Evolutionary conservation across 1,140 invertebrate genomes (phyloP).

Genomic region (Saxidomus purpurata): DNA sequence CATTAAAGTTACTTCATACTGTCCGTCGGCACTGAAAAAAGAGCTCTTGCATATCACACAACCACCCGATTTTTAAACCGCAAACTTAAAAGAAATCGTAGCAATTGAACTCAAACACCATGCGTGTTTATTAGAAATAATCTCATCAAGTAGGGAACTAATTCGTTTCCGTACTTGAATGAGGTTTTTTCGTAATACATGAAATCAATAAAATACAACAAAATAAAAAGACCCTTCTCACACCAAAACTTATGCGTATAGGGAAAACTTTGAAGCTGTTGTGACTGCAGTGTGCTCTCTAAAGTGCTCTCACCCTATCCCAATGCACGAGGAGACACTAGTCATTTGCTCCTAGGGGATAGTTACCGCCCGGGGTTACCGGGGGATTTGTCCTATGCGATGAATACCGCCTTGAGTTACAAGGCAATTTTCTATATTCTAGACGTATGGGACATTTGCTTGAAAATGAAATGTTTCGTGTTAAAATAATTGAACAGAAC

Average conservation of each 20-base stretch:
- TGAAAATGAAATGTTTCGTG: neutral
- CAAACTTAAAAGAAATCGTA: neutral
- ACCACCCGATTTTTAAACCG: neutral
- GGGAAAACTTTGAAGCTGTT: constrained; percentile 34
- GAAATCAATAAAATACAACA: neutral
- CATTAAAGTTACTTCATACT: constrained; percentile 88
- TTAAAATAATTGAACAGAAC: neutral
- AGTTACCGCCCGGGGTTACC: constrained; percentile 48
- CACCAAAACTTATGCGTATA: constrained; percentile 15
- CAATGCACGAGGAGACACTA: constrained; percentile 37
- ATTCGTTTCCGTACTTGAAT: too few relatives aligned
- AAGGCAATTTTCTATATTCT: constrained; percentile 6
- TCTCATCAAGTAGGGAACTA: neutral
- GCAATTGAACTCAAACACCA: neutral
- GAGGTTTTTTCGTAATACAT: neutral
- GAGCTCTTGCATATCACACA: neutral
- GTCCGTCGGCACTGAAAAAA: constrained; percentile 88
- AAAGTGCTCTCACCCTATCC: constrained; percentile 66
- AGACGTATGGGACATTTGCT: neutral
- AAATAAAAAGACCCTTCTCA: neutral
- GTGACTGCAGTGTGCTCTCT: constrained; percentile 60
- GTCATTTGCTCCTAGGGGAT: constrained; percentile 34
- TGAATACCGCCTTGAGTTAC: constrained; percentile 38
- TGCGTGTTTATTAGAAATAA: neutral
- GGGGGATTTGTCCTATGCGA: constrained; percentile 35